These are phyloP conservation scores for Steinernema hermaphroditum DNA, from an alignment of 2,888 invertebrate genomes.

Conservation along the genomic window DNA sequence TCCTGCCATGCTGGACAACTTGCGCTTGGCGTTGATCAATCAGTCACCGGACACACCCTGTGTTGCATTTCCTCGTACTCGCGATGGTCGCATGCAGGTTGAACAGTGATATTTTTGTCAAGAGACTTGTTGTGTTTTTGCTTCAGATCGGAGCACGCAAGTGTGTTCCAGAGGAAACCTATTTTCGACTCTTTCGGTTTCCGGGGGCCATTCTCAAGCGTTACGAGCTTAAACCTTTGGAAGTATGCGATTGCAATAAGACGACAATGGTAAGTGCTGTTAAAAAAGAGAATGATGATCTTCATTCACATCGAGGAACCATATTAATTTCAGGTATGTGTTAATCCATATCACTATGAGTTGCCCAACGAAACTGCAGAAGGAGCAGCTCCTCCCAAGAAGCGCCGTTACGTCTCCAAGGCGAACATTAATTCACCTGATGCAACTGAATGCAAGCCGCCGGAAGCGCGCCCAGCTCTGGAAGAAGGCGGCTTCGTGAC, in stretches of 20 bases:
- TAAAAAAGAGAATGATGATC: too few species aligned
- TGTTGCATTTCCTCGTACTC: not conserved
- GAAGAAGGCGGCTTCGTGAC: too few species aligned
- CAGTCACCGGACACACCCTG: not conserved
- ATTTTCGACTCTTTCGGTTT: not conserved
- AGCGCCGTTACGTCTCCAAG: too few species aligned
- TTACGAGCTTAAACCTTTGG: too few species aligned
- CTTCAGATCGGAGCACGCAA: not conserved
- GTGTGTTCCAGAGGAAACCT: not conserved
- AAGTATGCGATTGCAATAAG: too few species aligned
- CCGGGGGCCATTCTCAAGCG: too few species aligned
- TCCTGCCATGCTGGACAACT: not conserved
- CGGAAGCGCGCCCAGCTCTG: too few species aligned
- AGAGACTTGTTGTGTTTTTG: too few species aligned
- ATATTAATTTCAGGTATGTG: not conserved
- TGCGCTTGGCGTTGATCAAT: not conserved
- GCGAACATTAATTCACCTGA: too few species aligned
- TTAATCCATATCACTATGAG: not conserved
- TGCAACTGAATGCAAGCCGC: too few species aligned
- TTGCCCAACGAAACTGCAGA: not conserved
- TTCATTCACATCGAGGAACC: not conserved
- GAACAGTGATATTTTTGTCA: not conserved
- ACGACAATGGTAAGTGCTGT: too few species aligned
- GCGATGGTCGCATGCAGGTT: conserved; percentile 1
- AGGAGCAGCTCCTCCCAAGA: too few species aligned